These are phyloP conservation scores for Clinocottus analis DNA, from an alignment of 2,113 vertebrate species.

Conservation along the genomic window DNA sequence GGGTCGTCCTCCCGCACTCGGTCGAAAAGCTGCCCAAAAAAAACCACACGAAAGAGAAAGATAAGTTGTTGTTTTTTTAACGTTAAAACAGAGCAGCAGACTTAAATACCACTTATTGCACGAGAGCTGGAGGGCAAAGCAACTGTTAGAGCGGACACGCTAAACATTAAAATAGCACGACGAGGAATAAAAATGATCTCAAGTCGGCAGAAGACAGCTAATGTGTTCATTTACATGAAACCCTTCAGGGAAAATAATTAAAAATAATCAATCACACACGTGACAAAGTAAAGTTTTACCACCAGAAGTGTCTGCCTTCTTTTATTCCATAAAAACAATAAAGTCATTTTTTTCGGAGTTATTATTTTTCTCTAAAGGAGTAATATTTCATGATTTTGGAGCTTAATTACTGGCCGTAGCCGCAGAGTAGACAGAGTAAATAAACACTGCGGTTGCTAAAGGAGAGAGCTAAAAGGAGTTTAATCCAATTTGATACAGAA, in stretches of 20 bases:
- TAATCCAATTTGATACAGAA: no score
- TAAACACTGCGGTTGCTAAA: no score
- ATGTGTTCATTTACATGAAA: constrained; percentile 21
- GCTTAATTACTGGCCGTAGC: no score
- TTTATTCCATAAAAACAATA: background rate
- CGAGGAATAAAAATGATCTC: constrained; percentile 28
- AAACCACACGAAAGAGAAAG: background rate
- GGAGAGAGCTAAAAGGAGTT: no score
- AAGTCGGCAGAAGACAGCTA: background rate
- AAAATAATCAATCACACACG: background rate
- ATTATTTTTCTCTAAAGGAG: no score
- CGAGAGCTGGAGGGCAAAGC: background rate
- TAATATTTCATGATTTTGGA: no score
- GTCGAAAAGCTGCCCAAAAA: constrained; percentile 90
- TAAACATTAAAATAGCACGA: constrained; percentile 5
- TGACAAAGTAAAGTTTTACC: background rate
- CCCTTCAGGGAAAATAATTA: background rate
- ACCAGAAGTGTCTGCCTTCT: background rate
- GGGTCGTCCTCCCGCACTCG: constrained; percentile 91
- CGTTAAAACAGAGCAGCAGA: background rate
- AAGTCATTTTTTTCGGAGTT: no score
- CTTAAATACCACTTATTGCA: background rate
- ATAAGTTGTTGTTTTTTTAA: background rate
- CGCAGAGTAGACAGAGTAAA: no score
- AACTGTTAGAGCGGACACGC: background rate